Base-by-base conservation (phyloP, 2,888 invertebrate species). In the Pedicia rivosa region DNA sequence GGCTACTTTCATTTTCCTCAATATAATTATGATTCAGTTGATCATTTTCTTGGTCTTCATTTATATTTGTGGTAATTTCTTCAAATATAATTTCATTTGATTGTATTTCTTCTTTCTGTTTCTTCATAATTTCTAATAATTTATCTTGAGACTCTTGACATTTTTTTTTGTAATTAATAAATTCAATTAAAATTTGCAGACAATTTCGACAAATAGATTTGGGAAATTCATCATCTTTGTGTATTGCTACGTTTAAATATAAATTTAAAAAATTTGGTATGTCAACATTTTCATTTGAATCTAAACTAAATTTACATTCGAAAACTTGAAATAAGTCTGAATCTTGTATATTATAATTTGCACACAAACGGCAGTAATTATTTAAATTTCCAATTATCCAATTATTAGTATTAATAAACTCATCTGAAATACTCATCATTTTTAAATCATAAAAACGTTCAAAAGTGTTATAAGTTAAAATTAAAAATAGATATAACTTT, bases 391-490 rank as follows among this genome's bases (percentile, higher is more conserved):
- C 27, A 38, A 40, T 35, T 40, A n/a, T n/a, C n/a, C n/a, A n/a
- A n/a, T 39, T 32, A 35, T 42, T 42, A 35, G 27, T 40, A 35
- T 39, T 37, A 33, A 39, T 37, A 24, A 26, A 35, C 35, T 24
- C 13, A 12, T 28, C 14, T 29, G 10, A 16, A 34, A 32, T 22
- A 33, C n/a, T n/a, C n/a, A n/a, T n/a, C n/a, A n/a, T n/a, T n/a
- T n/a, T n/a, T n/a, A n/a, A n/a, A n/a, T n/a, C n/a, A n/a, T n/a
- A n/a, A n/a, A n/a, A n/a, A n/a, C n/a, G n/a, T n/a, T n/a, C n/a
- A n/a, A n/a, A n/a, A n/a, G n/a, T n/a, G n/a, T n/a, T n/a, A n/a
- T n/a, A n/a, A n/a, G n/a, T n/a, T n/a, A n/a, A n/a, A n/a, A n/a
- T n/a, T n/a, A n/a, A n/a, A n/a, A n/a, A n/a, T n/a, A n/a, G n/a